Base-by-base conservation (phyloP, 2,797 vertebrate genomes). In the Poeciliopsis gracilis region DNA sequence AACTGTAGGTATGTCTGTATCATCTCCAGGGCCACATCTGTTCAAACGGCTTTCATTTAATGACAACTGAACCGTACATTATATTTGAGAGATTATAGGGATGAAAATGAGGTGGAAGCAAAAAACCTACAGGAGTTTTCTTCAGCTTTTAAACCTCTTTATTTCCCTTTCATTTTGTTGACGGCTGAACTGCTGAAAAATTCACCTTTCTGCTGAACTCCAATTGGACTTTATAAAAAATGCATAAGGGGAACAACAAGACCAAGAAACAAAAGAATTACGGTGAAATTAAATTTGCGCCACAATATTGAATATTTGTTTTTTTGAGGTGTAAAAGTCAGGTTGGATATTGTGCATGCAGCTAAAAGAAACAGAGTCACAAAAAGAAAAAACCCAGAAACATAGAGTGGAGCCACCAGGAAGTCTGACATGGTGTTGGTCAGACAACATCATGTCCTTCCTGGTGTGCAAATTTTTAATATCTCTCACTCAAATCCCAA, bases 1-100 rank as follows among this genome's bases (percentile, higher is more conserved):
- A 11, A 74, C 41, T 66, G n/a, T 28, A 78, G 45, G 74, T 55
- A 66, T 79, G 66, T 81, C 70, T 79, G 71, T 82, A 5, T 86
- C 79, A 86, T 82, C 86, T 86, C 77, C 72, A 87, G 87, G 88
- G 25, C 11, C 28, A 9, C 6, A 0, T n/a, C 10, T 47, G 53
- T 74, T 80, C 1, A 78, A 11, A 63, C 73, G 9, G 13, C n/a
- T 57, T 63, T 25, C 0, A 30, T 75, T 57, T 66, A 18, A 61
- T 45, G 23, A 47, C 30, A 47, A 38, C 18, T 12, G 5, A 12
- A 23, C 7, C 20, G 5, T 43, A 38, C 46, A 18, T 23, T 20
- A 36, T 15, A 46, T 61, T 5, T 30, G 43, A 46, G 11, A 41
- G 16, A 30, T 30, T 33, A 23, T n/a, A 71, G 36, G 13, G 20